Evolutionary conservation across 2,113 vertebrate genomes (phyloP).

Genomic region (Leiothrix lutea): DNA sequence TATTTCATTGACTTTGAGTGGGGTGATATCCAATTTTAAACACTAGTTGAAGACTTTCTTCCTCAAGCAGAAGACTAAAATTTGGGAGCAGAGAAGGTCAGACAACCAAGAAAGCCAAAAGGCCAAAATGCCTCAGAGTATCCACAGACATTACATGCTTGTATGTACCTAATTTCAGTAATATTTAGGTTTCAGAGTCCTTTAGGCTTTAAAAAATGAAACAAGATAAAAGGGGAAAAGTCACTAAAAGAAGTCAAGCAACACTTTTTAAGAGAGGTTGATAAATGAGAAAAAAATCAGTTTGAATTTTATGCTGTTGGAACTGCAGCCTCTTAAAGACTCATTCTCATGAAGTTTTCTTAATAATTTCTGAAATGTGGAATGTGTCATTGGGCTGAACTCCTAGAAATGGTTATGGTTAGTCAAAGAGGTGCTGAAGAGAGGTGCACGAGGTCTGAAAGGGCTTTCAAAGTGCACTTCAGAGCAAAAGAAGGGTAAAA

Average conservation of each 20-base stretch:
- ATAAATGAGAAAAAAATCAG: not conserved
- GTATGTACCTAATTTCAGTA: not conserved
- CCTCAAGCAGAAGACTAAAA: not conserved
- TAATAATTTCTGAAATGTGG: not conserved
- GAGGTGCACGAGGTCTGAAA: not conserved
- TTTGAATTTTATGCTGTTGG: not conserved
- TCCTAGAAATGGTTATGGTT: not conserved
- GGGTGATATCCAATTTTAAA: not conserved
- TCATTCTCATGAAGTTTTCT: not conserved
- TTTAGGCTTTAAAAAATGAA: not conserved
- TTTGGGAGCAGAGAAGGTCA: not conserved
- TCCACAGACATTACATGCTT: not conserved
- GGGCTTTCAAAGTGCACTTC: not conserved
- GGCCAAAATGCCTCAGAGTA: not conserved
- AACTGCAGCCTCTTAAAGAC: not conserved
- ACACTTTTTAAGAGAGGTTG: not conserved
- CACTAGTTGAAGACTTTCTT: not conserved
- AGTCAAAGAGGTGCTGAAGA: not conserved
- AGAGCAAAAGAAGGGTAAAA: not conserved
- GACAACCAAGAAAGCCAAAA: not conserved
- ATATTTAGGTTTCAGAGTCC: not conserved
- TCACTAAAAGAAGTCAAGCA: not conserved
- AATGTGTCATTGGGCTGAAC: accelerated
- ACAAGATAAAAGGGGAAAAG: not conserved
- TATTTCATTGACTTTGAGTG: not conserved